Evolutionary conservation across 1,140 invertebrate species (phyloP).

Genomic region (Drosophila repletoides): DNA sequence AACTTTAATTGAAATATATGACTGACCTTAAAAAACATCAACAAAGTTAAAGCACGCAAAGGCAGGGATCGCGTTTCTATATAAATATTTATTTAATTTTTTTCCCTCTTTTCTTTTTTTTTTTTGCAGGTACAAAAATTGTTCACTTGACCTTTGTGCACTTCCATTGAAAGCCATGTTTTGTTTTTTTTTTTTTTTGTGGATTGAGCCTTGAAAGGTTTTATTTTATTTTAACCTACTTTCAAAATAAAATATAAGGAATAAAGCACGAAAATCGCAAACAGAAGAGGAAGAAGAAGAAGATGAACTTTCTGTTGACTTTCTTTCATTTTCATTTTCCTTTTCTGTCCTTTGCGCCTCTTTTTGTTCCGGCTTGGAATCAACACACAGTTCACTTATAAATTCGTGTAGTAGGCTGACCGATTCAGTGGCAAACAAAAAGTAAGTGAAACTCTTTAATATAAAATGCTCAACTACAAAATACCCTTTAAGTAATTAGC

Average conservation of each 20-base stretch:
- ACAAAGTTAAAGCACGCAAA: conserved; percentile 47
- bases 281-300: conserved; percentile 30
- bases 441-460: background rate
- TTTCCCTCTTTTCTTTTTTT: background rate
- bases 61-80: conserved; percentile 4
- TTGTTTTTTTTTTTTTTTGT: no score
- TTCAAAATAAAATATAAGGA: background rate
- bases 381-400: conserved; percentile 56
- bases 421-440: conserved; percentile 36
- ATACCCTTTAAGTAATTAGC: no score
- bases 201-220: conserved; percentile 53
- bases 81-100: background rate
- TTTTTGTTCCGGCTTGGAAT: no score
- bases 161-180: conserved; percentile 3
- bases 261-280: background rate
- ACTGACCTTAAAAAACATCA: conserved; percentile 44
- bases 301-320: conserved; percentile 39
- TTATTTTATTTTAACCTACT: conserved; percentile 41
- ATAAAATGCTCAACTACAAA: background rate
- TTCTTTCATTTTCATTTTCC: conserved; percentile 7
- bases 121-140: conserved; percentile 18
- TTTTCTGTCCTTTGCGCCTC: conserved; percentile 1
- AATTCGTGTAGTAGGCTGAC: no score
- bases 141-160: conserved; percentile 40
- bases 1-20: conserved; percentile 76